Evolutionary conservation across 2,797 vertebrate species (phyloP).

Genomic region (Tympanoctomys barrerae): DNA sequence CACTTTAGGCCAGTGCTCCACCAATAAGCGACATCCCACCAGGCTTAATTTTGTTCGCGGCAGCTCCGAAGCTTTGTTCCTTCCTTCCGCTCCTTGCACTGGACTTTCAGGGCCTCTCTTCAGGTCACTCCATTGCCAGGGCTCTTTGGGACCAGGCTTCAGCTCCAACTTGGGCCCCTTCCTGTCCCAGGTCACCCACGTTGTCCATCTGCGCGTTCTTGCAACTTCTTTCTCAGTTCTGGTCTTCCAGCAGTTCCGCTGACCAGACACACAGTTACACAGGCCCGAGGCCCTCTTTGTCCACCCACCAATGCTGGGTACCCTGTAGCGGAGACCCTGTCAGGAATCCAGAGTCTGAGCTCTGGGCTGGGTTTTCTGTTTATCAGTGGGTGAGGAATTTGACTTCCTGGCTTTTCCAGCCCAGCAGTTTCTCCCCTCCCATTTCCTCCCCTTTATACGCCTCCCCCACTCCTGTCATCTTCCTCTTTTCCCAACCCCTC

Average conservation of each 20-base stretch:
- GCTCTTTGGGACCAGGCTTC: not conserved
- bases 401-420: slow-evolving; percentile 72
- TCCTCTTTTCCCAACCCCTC: too few species aligned
- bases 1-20: not conserved
- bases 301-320: not conserved
- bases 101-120: not conserved
- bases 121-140: not conserved
- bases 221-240: not conserved
- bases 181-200: not conserved
- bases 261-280: not conserved
- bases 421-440: not conserved
- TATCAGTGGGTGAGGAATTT: slow-evolving; percentile 73
- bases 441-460: not conserved
- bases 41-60: not conserved
- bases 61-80: not conserved
- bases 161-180: not conserved
- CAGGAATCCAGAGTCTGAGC: slow-evolving; percentile 65
- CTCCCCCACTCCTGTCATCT: too few species aligned
- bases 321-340: not conserved
- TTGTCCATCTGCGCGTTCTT: not conserved
- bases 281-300: not conserved
- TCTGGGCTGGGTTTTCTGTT: slow-evolving; percentile 77
- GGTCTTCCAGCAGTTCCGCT: not conserved
- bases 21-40: not conserved
- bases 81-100: not conserved